phyloP scores from a whole-genome alignment of 1,140 invertebrate genomes.

The Papilio dardanus region DNA sequence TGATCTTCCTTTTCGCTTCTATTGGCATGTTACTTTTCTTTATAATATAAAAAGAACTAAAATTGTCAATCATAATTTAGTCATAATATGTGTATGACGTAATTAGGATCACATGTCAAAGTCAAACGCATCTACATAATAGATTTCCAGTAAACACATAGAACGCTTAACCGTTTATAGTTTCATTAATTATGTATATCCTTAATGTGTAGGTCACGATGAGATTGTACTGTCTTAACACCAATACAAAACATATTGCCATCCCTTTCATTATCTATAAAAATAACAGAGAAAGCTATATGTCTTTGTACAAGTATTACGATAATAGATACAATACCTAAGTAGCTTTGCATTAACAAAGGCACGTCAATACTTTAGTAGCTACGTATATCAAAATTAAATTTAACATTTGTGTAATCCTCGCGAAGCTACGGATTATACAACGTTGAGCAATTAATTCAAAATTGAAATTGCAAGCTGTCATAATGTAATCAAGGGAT shows the following conservation, averaged over 20 bases:
- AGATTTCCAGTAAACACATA: background rate
- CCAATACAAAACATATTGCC: background rate
- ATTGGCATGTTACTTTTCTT: no score
- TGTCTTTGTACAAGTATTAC: background rate
- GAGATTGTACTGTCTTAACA: background rate
- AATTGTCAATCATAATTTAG: no score
- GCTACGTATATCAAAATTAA: background rate
- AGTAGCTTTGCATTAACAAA: background rate
- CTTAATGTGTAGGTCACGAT: background rate
- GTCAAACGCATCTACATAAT: background rate
- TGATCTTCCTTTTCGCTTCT: no score
- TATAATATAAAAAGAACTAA: no score
- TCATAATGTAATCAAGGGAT: background rate
- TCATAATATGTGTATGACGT: background rate
- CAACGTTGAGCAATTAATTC: background rate
- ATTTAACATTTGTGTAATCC: background rate
- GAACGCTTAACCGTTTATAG: background rate
- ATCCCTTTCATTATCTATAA: background rate
- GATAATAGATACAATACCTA: background rate
- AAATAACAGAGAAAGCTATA: background rate
- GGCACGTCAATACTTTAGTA: background rate
- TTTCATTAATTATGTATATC: background rate
- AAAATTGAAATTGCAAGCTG: slow-evolving; percentile 1
- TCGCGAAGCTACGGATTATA: background rate
- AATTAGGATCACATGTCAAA: background rate